phyloP scores from a whole-genome alignment of 2,888 invertebrate species.

The Drosophila infuscata region DNA sequence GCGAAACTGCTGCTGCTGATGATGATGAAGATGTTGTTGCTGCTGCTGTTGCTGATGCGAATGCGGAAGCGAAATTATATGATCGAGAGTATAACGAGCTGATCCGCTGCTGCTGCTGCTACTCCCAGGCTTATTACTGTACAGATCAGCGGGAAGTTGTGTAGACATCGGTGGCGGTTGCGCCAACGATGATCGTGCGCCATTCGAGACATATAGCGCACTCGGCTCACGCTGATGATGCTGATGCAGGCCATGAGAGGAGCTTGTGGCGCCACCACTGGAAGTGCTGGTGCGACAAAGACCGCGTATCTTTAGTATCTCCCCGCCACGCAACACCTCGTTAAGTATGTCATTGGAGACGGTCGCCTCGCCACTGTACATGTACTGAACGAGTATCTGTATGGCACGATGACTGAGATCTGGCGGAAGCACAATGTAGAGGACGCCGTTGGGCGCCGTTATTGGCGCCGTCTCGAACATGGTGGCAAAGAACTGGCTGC shows the following conservation, averaged over 20 bases:
- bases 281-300: slow-evolving; percentile 88
- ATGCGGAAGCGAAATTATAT: slow-evolving; percentile 34
- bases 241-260: slow-evolving; percentile 48
- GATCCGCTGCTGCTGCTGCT: slow-evolving; percentile 49
- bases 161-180: slow-evolving; percentile 55
- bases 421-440: slow-evolving; percentile 91
- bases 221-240: slow-evolving; percentile 54
- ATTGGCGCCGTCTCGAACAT: slow-evolving; percentile 84
- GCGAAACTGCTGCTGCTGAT: slow-evolving; percentile 76
- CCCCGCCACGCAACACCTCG: slow-evolving; percentile 92
- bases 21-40: slow-evolving; percentile 49
- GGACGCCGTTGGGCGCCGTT: slow-evolving; percentile 85
- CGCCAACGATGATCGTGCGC: slow-evolving; percentile 59
- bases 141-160: slow-evolving; percentile 66
- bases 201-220: slow-evolving; percentile 71
- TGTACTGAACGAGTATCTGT: slow-evolving; percentile 93
- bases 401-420: slow-evolving; percentile 92
- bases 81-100: slow-evolving; percentile 60
- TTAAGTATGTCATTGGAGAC: slow-evolving; percentile 94
- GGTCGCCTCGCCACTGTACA: slow-evolving; percentile 92
- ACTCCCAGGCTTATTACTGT: slow-evolving; percentile 53
- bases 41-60: slow-evolving; percentile 58
- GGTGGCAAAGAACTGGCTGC: slow-evolving; percentile 87
- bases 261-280: slow-evolving; percentile 34
- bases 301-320: slow-evolving; percentile 92